Conservation (phyloP, 2,113 vertebrate genomes). For the Cynocephalus volans region DNA sequence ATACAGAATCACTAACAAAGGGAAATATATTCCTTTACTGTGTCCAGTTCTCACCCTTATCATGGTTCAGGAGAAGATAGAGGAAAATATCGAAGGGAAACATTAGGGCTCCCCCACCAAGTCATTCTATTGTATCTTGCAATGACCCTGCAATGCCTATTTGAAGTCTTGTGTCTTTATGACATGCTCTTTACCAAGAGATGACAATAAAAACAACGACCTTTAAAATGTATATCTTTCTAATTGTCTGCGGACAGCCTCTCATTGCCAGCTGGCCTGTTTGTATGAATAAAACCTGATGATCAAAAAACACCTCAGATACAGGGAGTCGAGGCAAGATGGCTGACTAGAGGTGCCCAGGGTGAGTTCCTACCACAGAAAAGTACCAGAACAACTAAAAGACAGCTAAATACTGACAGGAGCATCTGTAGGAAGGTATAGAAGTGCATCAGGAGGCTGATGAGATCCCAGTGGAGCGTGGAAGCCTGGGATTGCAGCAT, state of each 20-base stretch:
- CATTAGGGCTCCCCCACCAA: background rate
- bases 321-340: no score
- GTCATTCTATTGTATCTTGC: background rate
- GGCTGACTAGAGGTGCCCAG: no score
- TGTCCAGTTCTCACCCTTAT: background rate
- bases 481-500: no score
- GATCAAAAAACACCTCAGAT: background rate
- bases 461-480: no score
- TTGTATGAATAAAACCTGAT: background rate
- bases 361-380: no score
- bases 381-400: no score
- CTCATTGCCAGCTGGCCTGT: background rate
- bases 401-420: no score
- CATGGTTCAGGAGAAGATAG: background rate
- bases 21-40: background rate
- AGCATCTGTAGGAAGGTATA: no score
- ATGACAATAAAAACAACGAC: conserved; percentile 43
- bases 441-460: no score
- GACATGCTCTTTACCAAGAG: conserved; percentile 27
- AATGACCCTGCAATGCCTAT: background rate
- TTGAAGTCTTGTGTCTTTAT: conserved; percentile 50
- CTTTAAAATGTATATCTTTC: conserved; percentile 56
- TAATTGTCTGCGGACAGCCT: conserved; percentile 42
- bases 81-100: background rate
- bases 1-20: conserved; percentile 18